A percentile compares a stretch with the other conserved stretches of the same genome.
phyloP scores from a whole-genome alignment of 2,888 invertebrate species.

The Andrena trimmerana region DNA sequence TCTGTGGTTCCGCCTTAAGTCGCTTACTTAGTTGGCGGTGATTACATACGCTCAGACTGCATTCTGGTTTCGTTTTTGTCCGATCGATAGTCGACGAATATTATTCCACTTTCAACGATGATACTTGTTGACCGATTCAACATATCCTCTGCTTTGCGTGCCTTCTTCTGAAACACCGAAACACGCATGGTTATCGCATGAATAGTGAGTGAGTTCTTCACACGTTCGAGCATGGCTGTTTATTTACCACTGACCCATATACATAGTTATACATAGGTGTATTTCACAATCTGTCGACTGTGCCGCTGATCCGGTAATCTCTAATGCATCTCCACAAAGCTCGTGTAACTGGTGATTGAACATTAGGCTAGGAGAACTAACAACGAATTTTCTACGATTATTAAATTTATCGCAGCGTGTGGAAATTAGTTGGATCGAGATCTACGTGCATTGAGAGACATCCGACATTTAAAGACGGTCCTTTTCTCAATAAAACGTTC shows the following conservation, averaged over 20 bases:
- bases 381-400: neutral
- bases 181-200: constrained; percentile 12
- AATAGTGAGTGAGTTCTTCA: constrained; percentile 16
- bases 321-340: constrained; percentile 2
- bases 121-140: neutral
- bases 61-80: neutral
- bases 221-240: constrained; percentile 22
- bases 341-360: neutral
- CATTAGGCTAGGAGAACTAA: neutral
- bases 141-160: neutral
- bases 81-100: constrained; percentile 17
- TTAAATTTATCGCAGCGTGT: neutral
- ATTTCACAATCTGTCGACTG: constrained; percentile 22
- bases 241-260: constrained; percentile 46
- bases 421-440: constrained; percentile 1
- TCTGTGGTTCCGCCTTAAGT: no score
- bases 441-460: neutral
- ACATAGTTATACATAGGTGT: neutral
- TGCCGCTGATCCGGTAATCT: constrained; percentile 25
- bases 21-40: no score
- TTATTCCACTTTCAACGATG: neutral
- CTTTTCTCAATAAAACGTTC: neutral
- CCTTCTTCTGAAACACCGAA: neutral
- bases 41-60: neutral
- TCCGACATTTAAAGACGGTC: neutral